phyloP scores from a whole-genome alignment of 2,797 vertebrate species.

The Megalops cyprinoides region DNA sequence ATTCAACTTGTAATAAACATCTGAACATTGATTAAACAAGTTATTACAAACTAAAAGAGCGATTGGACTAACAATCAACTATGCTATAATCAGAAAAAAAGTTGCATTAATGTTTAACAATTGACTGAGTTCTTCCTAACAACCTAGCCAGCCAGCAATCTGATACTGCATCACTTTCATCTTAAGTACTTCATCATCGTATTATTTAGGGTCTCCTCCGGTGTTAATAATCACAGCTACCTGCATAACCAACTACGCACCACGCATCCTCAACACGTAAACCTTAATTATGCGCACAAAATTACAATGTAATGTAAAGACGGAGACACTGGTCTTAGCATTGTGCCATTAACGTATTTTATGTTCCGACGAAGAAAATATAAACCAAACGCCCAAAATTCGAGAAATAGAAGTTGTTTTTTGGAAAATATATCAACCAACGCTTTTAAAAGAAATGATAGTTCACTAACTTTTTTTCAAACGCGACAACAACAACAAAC shows the following conservation, averaged over 20 bases:
- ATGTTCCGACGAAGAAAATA: not conserved
- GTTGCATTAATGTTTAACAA: too few species aligned
- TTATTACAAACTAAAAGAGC: too few species aligned
- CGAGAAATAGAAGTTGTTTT: not conserved
- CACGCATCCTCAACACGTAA: not conserved
- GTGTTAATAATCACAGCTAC: not conserved
- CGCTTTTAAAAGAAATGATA: not conserved
- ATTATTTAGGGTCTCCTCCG: not conserved
- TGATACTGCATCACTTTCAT: not conserved
- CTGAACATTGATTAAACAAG: too few species aligned
- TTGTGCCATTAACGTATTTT: not conserved
- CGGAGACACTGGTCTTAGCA: not conserved
- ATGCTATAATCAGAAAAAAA: too few species aligned
- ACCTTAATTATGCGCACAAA: not conserved
- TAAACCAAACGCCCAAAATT: not conserved
- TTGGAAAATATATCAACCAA: not conserved
- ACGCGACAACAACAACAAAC: constrained; percentile 35
- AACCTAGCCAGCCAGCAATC: too few species aligned
- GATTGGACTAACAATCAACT: too few species aligned
- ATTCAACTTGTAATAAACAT: too few species aligned
- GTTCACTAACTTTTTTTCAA: not conserved
- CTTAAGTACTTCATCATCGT: not conserved
- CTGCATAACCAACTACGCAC: not conserved
- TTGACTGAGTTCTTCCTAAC: too few species aligned
- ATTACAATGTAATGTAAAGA: not conserved